Base-by-base conservation (phyloP, 2,113 vertebrate species). In the Rissa tridactyla region DNA sequence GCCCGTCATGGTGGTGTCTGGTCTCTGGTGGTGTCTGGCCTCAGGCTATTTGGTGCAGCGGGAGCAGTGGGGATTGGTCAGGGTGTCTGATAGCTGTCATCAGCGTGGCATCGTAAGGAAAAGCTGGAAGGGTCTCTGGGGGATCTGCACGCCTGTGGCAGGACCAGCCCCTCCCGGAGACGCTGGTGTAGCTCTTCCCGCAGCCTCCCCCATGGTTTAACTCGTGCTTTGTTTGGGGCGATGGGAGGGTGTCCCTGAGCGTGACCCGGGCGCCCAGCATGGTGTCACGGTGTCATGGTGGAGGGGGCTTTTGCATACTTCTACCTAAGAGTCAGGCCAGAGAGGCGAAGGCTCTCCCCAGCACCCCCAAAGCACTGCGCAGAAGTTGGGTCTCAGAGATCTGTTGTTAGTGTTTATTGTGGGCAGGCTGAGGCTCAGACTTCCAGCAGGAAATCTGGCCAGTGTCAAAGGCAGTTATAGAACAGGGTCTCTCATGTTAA, bases 161-260 rank as follows among this genome's bases (percentile, higher is more conserved):
- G 77, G 22, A 65, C 10, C 85, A 52, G 73, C 77, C 54, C 64
- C 36, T 78, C 54, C 3, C 2, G 20, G 49, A 19, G 84, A 5
- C 22, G 84, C 5, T 17, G 66, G 14, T 11, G 44, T 11, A 12
- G 5, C 71, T 40, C 44, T 26, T 15, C 46, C 52, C 2, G 4
- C 40, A 46, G 47, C 73, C 47, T 11, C 66, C 47, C n/a, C 30
- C 2, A 1, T 2, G 55, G 8, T 29, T 55, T 2, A 1, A 1
- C 13, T 5, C 1, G 0, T 2, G 60, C 26, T 38, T 19, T 2
- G 0, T 3, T 13, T 42, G 62, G 40, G 38, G 60, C 2, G 0
- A 6, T 3, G 51, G 61, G 51, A 13, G 44, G 44, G 27, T 4
- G 3, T 9, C 32, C 13, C 49, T 1, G 75, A 32, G 51, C 10